Conservation (phyloP, 2,113 vertebrate genomes). For the Chitala chitala region DNA sequence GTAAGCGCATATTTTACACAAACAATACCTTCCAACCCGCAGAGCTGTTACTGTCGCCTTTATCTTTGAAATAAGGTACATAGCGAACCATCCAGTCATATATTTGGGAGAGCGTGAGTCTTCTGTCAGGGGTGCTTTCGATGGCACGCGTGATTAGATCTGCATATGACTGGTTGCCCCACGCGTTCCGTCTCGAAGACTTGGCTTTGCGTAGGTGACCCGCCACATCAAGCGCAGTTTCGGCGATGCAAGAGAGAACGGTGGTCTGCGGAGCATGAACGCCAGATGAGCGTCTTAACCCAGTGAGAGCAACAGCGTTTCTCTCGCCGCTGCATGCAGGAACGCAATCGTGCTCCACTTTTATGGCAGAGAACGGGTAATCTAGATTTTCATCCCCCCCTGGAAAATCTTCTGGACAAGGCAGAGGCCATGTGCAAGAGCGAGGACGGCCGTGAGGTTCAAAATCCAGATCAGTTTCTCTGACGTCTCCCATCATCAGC, state of each 20-base stretch:
- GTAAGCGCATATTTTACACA: neutral
- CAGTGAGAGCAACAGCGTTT: constrained; percentile 72
- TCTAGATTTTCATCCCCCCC: constrained; percentile 60
- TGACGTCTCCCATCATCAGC: constrained; percentile 80
- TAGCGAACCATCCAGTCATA: constrained; percentile 99
- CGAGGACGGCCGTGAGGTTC: constrained; percentile 81
- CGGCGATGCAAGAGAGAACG: constrained; percentile 66
- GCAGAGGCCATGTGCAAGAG: constrained; percentile 90
- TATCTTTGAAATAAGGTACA: constrained; percentile 97
- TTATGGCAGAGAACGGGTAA: constrained; percentile 55
- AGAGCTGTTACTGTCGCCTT: constrained; percentile 95
- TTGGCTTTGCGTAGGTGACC: constrained; percentile 90
- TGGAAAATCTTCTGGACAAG: constrained; percentile 75
- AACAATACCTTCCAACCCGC: constrained; percentile 91
- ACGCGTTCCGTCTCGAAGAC: constrained; percentile 90
- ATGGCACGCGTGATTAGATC: constrained; percentile 97
- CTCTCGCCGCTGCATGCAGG: constrained; percentile 67
- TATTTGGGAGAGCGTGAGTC: constrained; percentile 92
- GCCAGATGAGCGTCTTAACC: constrained; percentile 68
- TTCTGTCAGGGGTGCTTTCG: constrained; percentile 90
- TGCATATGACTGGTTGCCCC: constrained; percentile 96
- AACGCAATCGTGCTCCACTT: constrained; percentile 59
- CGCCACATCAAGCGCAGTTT: constrained; percentile 76
- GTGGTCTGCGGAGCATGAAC: constrained; percentile 57
- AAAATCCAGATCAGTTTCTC: constrained; percentile 87